Conservation (phyloP, 2,113 vertebrate species). For the Choloepus hoffmanni region DNA sequence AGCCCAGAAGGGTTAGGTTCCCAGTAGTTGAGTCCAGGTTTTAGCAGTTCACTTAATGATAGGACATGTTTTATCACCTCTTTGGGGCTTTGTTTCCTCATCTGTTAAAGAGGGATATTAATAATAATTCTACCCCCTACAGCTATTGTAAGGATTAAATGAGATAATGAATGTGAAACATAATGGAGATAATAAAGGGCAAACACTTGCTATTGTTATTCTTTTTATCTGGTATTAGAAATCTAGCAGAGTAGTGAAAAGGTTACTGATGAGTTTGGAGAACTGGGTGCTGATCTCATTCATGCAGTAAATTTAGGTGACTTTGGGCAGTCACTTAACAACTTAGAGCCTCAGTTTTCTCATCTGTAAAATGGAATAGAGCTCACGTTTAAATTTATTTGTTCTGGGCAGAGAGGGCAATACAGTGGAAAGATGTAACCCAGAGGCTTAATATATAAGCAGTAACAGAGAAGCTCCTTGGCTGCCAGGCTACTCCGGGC, state of each 20-base stretch:
- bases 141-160: background rate
- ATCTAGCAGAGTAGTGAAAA: background rate
- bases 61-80: background rate
- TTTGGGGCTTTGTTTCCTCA: conserved; percentile 39
- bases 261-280: background rate
- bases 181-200: background rate
- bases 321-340: background rate
- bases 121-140: background rate
- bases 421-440: background rate
- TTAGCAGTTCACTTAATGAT: background rate
- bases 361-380: background rate
- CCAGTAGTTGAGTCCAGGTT: background rate
- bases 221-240: background rate
- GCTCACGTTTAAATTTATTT: background rate
- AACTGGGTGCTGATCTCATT: background rate
- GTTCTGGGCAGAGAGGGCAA: background rate
- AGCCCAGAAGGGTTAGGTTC: background rate
- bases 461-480: background rate
- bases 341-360: background rate
- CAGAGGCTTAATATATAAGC: background rate
- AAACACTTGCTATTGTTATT: no score
- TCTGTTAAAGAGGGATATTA: conserved; percentile 16
- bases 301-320: background rate
- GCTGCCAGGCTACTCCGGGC: background rate
- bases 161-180: background rate